Base-by-base conservation (phyloP, 2,797 vertebrate species). In the Galaxias olidus region DNA sequence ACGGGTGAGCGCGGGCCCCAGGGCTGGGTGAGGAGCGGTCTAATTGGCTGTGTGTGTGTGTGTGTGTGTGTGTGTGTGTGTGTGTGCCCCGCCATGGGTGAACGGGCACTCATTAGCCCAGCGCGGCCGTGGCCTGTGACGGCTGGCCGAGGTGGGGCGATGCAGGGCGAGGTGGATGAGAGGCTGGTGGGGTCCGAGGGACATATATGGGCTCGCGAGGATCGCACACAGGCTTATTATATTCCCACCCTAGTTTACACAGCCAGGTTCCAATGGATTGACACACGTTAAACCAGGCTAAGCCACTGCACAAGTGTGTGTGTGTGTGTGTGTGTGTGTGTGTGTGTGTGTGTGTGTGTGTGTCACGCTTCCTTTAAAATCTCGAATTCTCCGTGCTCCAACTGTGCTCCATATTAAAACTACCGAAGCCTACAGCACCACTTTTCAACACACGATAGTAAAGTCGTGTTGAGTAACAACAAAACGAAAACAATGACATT, bases 21-120 rank as follows among this genome's bases (percentile, higher is more conserved):
- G 71, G 63, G 55, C 70, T 63, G 74, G 74, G 73, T 61, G 69
- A 66, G 71, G 74, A 53, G 80, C 75, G 54, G 71, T 74, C 59
- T 79, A 73, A 78, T 74, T 77, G 78, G 70, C 69, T 49, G 54
- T 41, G 9, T 67, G n/a, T n/a, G n/a, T n/a, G n/a, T n/a, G n/a
- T n/a, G n/a, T n/a, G n/a, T n/a, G n/a, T n/a, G n/a, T n/a, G n/a
- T n/a, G n/a, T n/a, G n/a, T n/a, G n/a, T n/a, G n/a, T 49, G 54
- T 41, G 9, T 67, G 63, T 78, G 79, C 69, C 73, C 51, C 10
- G 30, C 41, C 49, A 65, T 45, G 74, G 58, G 66, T 20, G 56
- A 79, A 75, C 68, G 68, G 65, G 59, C 49, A 65, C 71, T 85
- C 85, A 78, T 82, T 81, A 83, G 69, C 61, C 51, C 72, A 11